phyloP scores from a whole-genome alignment of 1,140 invertebrate species.

The Achroia grisella region DNA sequence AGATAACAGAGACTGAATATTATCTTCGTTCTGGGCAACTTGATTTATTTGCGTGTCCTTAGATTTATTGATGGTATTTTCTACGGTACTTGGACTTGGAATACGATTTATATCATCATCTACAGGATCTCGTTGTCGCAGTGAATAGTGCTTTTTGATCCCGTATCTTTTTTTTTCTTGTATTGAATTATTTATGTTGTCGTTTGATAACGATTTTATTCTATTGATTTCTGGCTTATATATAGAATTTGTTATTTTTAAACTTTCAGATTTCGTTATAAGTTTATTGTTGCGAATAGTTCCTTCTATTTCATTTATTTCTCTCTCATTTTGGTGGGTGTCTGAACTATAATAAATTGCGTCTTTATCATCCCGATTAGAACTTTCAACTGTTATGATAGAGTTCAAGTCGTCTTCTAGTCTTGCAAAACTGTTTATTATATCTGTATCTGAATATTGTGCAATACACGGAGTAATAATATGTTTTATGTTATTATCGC shows the following conservation, averaged over 20 bases:
- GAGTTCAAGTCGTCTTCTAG: constrained; percentile 66
- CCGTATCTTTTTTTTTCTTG: constrained; percentile 40
- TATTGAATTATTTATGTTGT: constrained; percentile 44
- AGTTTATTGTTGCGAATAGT: constrained; percentile 66
- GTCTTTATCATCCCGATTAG: constrained; percentile 49
- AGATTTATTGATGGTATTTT: constrained; percentile 29
- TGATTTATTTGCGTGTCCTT: constrained; percentile 14
- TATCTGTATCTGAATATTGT: constrained; percentile 36
- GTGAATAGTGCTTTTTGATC: constrained; percentile 69
- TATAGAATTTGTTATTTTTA: constrained; percentile 35
- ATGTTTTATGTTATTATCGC: constrained; percentile 21
- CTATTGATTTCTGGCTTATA: constrained; percentile 44
- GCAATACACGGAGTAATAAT: constrained; percentile 25
- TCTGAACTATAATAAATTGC: constrained; percentile 40
- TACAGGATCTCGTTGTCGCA: constrained; percentile 64
- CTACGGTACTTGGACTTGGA: constrained; percentile 49
- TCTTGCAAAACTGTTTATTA: constrained; percentile 50
- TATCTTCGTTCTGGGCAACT: constrained; percentile 33
- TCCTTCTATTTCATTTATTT: constrained; percentile 69
- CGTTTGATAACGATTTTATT: constrained; percentile 53
- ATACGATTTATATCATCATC: constrained; percentile 43
- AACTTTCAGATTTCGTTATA: constrained; percentile 60
- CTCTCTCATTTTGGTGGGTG: constrained; percentile 66
- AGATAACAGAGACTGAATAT: constrained; percentile 47
- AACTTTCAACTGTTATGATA: constrained; percentile 61